A percentile compares a stretch with the other conserved stretches of the same genome.
Conservation (phyloP, 1,140 invertebrate genomes). For the Nautilus pompilius region DNA sequence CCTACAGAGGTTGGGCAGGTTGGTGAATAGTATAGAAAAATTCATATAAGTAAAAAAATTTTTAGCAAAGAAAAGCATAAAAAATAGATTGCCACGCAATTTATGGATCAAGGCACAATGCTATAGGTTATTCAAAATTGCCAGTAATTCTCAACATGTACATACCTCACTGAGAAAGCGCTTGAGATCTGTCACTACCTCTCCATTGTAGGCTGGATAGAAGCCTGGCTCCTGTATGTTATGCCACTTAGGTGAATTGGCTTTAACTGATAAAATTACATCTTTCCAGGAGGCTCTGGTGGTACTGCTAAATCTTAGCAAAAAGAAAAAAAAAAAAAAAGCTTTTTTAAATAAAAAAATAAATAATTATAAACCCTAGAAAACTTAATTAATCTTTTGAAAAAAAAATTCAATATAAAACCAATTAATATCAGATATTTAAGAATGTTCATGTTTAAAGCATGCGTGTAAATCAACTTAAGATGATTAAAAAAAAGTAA, state of each 20-base stretch:
- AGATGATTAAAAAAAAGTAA: too few relatives aligned
- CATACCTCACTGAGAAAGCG: conserved; percentile 7
- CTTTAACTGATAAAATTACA: not conserved
- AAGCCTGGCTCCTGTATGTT: not conserved
- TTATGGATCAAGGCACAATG: not conserved
- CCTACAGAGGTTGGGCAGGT: too few relatives aligned
- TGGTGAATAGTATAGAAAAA: not conserved
- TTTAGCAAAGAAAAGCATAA: not conserved
- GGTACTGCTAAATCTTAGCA: not conserved
- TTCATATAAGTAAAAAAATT: not conserved
- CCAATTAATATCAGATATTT: too few relatives aligned
- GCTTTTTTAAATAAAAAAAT: too few relatives aligned
- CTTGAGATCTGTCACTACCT: conserved; percentile 2
- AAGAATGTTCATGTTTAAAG: too few relatives aligned
- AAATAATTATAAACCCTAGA: too few relatives aligned
- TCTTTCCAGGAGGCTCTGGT: not conserved
- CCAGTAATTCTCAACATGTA: not conserved
- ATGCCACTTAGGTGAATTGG: not conserved
- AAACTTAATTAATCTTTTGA: too few relatives aligned
- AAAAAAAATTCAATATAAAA: too few relatives aligned
- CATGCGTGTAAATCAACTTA: too few relatives aligned
- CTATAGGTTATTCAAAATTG: not conserved
- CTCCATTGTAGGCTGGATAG: conserved; percentile 1
- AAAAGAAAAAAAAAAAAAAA: not conserved
- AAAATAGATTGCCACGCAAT: too few relatives aligned